Evolutionary conservation across 1,140 invertebrate genomes (phyloP).

Genomic region (Bombus consobrinus): DNA sequence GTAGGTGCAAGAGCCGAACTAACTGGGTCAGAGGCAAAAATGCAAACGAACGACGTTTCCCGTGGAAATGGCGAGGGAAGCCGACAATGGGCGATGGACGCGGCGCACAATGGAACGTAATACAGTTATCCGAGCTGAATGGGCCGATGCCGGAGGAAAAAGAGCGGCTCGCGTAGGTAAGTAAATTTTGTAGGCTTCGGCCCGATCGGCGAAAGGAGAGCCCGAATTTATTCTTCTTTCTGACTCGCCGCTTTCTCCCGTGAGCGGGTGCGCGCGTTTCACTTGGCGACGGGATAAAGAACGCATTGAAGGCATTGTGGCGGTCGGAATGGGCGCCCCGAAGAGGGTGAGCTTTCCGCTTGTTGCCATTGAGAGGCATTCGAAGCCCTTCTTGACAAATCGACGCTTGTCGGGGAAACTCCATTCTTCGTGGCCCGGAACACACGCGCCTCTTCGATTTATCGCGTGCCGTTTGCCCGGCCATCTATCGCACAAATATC

Average conservation of each 20-base stretch:
- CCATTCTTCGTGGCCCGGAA: slow-evolving; percentile 74
- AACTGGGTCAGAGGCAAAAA: slow-evolving; percentile 19
- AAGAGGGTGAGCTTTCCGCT: slow-evolving; percentile 78
- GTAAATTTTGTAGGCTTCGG: slow-evolving; percentile 79
- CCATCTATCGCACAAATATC: slow-evolving; percentile 72
- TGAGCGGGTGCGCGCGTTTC: slow-evolving; percentile 36
- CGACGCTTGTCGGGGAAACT: slow-evolving; percentile 79
- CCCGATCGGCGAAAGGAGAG: slow-evolving; percentile 50
- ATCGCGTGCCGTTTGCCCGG: slow-evolving; percentile 72
- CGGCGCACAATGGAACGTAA: slow-evolving; percentile 66
- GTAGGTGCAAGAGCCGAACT: no score
- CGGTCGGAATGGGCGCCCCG: slow-evolving; percentile 60
- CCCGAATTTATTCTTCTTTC: slow-evolving; percentile 53
- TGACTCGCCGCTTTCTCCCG: slow-evolving; percentile 19
- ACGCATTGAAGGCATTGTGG: slow-evolving; percentile 76
- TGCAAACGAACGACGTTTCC: slow-evolving; percentile 1
- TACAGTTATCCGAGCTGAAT: slow-evolving; percentile 74
- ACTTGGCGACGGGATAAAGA: slow-evolving; percentile 66
- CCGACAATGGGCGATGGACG: slow-evolving; percentile 42
- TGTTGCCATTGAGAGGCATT: slow-evolving; percentile 80
- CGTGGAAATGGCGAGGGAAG: slow-evolving; percentile 22
- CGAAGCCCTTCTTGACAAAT: slow-evolving; percentile 81
- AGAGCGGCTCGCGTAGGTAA: slow-evolving; percentile 69
- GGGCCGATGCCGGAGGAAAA: slow-evolving; percentile 58
- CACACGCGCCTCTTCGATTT: slow-evolving; percentile 71